Conservation (phyloP, 2,113 vertebrate species). For the Hyaena hyaena region DNA sequence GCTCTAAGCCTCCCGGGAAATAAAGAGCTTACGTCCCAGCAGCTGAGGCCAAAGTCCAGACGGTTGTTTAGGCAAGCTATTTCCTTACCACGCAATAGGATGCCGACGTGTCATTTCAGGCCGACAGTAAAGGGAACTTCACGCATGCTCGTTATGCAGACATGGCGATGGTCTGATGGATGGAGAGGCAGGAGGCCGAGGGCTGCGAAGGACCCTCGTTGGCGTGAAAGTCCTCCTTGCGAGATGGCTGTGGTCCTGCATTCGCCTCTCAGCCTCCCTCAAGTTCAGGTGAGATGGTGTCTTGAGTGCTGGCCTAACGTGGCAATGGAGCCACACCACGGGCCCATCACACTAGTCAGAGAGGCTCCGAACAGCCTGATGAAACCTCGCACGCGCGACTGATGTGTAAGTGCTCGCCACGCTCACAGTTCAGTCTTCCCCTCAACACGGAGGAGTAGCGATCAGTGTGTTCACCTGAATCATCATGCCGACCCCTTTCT, state of each 20-base stretch:
- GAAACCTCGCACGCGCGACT: background rate
- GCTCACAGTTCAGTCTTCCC: background rate
- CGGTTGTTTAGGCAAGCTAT: background rate
- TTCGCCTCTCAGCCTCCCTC: no score
- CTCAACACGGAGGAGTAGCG: background rate
- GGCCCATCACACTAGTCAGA: background rate
- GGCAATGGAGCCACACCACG: background rate
- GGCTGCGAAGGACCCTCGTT: no score
- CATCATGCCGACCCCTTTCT: background rate
- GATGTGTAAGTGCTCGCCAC: fast-evolving
- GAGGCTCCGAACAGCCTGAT: background rate
- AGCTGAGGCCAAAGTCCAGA: background rate
- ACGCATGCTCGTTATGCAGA: background rate
- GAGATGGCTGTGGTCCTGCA: background rate
- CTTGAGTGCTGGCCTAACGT: background rate
- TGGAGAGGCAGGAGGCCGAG: no score
- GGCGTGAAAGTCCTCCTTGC: background rate
- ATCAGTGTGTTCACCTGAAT: background rate
- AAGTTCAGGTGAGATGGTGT: background rate
- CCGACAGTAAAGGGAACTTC: no score
- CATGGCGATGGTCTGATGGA: no score
- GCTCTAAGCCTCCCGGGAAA: background rate
- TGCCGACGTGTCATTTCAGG: background rate
- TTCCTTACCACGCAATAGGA: background rate
- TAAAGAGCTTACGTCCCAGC: background rate